Conservation (phyloP, 2,797 vertebrate species). For the Lagorchestes hirsutus region DNA sequence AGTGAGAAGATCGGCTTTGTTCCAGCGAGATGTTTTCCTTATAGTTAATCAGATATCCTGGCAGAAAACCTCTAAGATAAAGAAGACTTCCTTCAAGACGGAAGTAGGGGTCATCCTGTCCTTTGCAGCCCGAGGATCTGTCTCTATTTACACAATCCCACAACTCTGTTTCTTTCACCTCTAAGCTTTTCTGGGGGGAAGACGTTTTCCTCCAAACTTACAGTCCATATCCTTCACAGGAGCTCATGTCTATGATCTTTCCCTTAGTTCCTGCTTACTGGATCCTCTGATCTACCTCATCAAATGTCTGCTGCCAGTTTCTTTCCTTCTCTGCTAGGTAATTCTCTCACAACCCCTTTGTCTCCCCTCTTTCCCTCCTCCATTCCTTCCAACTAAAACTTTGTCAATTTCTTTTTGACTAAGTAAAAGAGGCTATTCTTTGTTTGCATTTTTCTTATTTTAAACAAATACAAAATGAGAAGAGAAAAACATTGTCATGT, state of each 20-base stretch:
- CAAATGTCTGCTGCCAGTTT: neutral
- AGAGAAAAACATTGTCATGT: too few relatives aligned
- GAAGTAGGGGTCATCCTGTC: neutral
- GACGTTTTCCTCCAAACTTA: neutral
- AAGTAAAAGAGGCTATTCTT: neutral
- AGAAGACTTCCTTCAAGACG: neutral
- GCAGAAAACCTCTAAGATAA: neutral
- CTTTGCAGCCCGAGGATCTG: neutral
- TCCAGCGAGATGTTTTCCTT: neutral
- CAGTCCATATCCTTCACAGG: neutral
- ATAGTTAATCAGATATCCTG: neutral
- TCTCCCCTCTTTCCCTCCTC: neutral
- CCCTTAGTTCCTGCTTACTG: neutral
- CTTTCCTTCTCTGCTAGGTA: neutral
- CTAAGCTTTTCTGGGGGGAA: neutral
- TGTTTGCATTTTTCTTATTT: too few relatives aligned
- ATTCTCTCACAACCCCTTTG: neutral
- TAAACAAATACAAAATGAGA: too few relatives aligned
- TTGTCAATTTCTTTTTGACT: neutral
- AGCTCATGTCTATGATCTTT: neutral
- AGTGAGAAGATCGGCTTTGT: neutral
- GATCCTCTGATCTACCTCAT: neutral
- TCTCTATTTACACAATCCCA: neutral
- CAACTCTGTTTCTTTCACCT: neutral
- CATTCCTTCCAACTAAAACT: neutral